Evolutionary conservation across 2,113 vertebrate species (phyloP).

Genomic region (Poeciliopsis turrubarensis): DNA sequence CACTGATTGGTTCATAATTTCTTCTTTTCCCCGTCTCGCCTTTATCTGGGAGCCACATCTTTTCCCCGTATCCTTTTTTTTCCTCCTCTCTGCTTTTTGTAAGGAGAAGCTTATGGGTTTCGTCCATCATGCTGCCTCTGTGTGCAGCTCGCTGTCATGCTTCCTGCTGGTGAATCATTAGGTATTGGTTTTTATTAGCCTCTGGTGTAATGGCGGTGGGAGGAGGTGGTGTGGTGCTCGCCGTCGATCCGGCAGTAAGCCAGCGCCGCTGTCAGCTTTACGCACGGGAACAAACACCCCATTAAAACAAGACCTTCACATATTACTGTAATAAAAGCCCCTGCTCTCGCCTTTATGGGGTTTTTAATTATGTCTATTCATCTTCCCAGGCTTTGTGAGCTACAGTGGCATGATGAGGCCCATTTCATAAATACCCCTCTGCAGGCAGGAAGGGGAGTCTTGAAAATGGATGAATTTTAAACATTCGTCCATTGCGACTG

Average conservation of each 20-base stretch:
- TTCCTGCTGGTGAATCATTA: conserved; percentile 61
- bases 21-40: background rate
- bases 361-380: conserved; percentile 81
- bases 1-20: background rate
- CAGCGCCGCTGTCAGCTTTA: conserved; percentile 42
- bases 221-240: conserved; percentile 19
- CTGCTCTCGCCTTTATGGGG: conserved; percentile 69
- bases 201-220: conserved; percentile 40
- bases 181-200: conserved; percentile 67
- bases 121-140: conserved; percentile 17
- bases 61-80: conserved; percentile 12
- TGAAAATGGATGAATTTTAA: conserved; percentile 39
- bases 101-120: background rate
- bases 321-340: conserved; percentile 77
- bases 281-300: conserved; percentile 72
- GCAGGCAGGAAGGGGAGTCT: conserved; percentile 40
- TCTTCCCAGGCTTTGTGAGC: conserved; percentile 70
- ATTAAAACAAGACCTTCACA: conserved; percentile 73
- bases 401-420: conserved; percentile 68
- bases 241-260: conserved; percentile 48
- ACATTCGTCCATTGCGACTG: conserved; percentile 53
- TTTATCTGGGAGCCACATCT: background rate
- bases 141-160: conserved; percentile 37
- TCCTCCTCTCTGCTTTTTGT: background rate
- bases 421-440: conserved; percentile 55